Base-by-base conservation (phyloP, 2,113 vertebrate species). In the Psephotus haematonotus region DNA sequence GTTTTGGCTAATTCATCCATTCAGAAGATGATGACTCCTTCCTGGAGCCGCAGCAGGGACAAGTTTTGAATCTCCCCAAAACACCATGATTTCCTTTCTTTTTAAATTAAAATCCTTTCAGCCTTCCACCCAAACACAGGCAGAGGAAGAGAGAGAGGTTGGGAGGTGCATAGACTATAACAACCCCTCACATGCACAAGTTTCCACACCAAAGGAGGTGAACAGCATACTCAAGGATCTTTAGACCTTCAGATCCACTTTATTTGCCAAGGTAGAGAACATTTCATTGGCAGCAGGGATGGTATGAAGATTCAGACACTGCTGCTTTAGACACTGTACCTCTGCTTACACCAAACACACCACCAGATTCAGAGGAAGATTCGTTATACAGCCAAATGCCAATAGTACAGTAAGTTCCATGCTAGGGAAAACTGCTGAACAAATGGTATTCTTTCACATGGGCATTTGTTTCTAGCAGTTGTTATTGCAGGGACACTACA, bases 341-440 rank as follows among this genome's bases (percentile, higher is more conserved):
- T 55, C 28, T n/a, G n/a, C 50, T 74, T 70, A 25, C 68, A 47
- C 29, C n/a, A 62, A 49, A 35, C 52, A 64, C 8, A 29, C 3
- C 35, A 19, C 16, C 72, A 55, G 65, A 23, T 11, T 6, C 14
- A 88, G 43, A 11, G 17, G 29, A 64, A 87, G 57, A 37, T 50
- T 44, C 46, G 53, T 37, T 29, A 24, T 84, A 41, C 22, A 29
- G 20, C 27, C 55, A 24, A 43, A 75, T 15, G 44, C 4, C 57
- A 57, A 33, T 10, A n/a, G 29, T 35, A 29, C 0, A 0, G 1
- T 17, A 43, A 90, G 7, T 29, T 31, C 43, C n/a, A 25, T 11
- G 6, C 39, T 55, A 69, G 15, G 19, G 31, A 68, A 81, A 63
- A 35, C 4, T 52, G 43, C 64, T 41, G 74, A 82, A 74, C 62